Evolutionary conservation across 2,113 vertebrate genomes (phyloP).

Genomic region (Sapajus apella): DNA sequence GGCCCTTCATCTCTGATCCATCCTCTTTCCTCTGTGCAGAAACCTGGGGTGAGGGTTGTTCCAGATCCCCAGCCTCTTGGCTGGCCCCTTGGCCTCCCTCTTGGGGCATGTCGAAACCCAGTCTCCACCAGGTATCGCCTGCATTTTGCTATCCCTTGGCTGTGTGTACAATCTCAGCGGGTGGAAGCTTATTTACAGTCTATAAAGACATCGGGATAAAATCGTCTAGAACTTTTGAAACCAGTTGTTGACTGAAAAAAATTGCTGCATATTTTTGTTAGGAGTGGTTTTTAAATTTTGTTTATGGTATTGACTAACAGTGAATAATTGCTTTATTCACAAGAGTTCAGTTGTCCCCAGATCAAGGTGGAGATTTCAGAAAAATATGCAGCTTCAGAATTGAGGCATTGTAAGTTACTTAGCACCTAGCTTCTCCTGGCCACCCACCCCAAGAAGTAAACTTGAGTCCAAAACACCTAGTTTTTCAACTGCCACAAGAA

Average conservation of each 20-base stretch:
- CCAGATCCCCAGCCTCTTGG: background rate
- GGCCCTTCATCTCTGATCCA: background rate
- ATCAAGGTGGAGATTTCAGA: background rate
- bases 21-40: background rate
- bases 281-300: background rate
- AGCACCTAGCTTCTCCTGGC: background rate
- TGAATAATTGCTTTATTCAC: background rate
- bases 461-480: too few relatives aligned
- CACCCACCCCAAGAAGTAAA: too few relatives aligned
- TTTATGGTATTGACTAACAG: background rate
- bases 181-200: background rate
- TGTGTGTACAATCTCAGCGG: background rate
- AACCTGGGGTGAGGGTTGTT: background rate
- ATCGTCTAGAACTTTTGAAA: background rate
- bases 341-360: background rate
- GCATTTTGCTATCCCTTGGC: fast-evolving
- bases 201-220: background rate
- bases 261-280: background rate
- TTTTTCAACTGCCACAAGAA: background rate
- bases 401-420: background rate
- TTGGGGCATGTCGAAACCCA: fast-evolving
- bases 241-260: background rate
- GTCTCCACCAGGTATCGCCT: fast-evolving
- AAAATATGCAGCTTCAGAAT: background rate
- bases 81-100: background rate